Evolutionary conservation across 2,797 vertebrate species (phyloP).

Genomic region (Bovichtus variegatus): DNA sequence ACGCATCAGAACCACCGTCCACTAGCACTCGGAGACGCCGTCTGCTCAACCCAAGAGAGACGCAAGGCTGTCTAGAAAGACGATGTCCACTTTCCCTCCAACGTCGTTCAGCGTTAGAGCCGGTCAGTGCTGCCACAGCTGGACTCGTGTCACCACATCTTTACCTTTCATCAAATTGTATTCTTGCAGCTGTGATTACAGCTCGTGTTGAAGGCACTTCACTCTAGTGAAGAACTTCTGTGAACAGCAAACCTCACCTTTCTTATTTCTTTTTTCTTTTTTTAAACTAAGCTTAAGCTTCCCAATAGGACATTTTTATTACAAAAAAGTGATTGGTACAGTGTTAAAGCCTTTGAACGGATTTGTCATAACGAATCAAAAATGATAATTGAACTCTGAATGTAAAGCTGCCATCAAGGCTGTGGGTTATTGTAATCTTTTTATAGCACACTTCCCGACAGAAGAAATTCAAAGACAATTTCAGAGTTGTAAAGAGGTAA

Average conservation of each 20-base stretch:
- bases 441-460: conserved; percentile 8
- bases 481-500: conserved; percentile 5
- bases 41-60: not conserved
- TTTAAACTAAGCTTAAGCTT: conserved; percentile 32
- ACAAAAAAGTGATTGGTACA: conserved; percentile 65
- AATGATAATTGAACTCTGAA: conserved; percentile 42
- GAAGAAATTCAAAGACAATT: conserved; percentile 6
- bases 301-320: conserved; percentile 17
- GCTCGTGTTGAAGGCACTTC: conserved; percentile 24
- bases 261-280: not conserved
- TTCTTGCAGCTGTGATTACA: conserved; percentile 29
- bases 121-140: conserved; percentile 18
- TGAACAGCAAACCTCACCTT: conserved; percentile 28
- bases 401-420: conserved; percentile 40
- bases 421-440: conserved; percentile 14
- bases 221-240: conserved; percentile 31
- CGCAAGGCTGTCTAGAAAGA: not conserved
- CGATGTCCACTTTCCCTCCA: conserved; percentile 3
- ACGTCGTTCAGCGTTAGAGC: not conserved
- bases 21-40: not conserved
- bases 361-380: conserved; percentile 4
- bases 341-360: conserved; percentile 42
- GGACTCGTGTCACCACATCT: not conserved
- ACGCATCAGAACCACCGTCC: conserved; percentile 14
- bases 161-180: not conserved